Percentiles rank a stretch among this genome's conserved stretches.
Conservation (phyloP, 2,797 vertebrate genomes). For the Mormyrops boulengeri region DNA sequence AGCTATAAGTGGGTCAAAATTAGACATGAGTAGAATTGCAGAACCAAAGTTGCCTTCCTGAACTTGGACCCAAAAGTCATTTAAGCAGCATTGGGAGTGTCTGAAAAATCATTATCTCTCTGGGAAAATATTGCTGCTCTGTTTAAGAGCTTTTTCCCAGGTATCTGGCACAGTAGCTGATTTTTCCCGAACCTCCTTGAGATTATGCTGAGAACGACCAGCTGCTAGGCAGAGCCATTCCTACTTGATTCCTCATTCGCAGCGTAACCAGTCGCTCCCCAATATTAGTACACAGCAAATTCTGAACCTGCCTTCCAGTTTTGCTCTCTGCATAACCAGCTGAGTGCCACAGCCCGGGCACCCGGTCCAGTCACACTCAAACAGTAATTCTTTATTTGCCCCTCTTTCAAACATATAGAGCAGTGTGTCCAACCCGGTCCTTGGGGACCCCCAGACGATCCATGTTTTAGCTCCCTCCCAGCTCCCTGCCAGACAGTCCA, state of each 20-base stretch:
- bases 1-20: conserved; percentile 14
- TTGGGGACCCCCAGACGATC: neutral
- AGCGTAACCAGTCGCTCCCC: neutral
- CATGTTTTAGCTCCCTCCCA: neutral
- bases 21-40: neutral
- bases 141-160: neutral
- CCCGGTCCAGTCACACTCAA: neutral
- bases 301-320: neutral
- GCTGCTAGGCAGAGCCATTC: neutral
- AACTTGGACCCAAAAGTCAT: neutral
- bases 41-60: neutral
- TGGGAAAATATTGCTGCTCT: neutral
- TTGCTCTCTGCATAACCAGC: neutral
- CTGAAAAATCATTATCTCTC: neutral
- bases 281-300: neutral
- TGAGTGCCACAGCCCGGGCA: neutral
- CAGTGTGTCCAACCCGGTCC: neutral
- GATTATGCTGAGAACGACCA: neutral
- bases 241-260: neutral
- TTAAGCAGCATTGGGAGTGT: neutral
- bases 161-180: neutral
- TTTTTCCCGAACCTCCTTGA: neutral
- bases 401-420: neutral
- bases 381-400: neutral
- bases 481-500: neutral